Conservation (phyloP, 30 jellyfish, hydroid and myxozoan species). For the Catostylus mosaicus region DNA sequence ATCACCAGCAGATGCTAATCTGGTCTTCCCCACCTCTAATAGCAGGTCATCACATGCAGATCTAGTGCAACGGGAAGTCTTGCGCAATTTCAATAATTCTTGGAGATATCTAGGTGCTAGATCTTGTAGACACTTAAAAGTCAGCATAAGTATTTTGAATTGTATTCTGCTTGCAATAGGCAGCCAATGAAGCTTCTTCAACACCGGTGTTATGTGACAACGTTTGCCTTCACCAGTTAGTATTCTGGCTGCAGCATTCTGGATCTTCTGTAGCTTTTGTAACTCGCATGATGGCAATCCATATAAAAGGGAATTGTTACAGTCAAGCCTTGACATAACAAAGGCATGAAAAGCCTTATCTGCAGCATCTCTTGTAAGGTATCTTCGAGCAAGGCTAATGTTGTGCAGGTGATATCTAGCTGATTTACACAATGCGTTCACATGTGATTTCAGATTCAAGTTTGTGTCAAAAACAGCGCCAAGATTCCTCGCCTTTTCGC, state of each 20-base stretch:
- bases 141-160: not conserved
- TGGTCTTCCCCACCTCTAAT: no score
- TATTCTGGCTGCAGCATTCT: conserved; percentile 49
- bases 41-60: no score
- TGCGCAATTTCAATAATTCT: no score
- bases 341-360: no score
- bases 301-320: no score
- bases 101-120: no score
- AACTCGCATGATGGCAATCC: no score
- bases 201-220: conserved; percentile 63
- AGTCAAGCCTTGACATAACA: no score
- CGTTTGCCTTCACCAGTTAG: conserved; percentile 47
- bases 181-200: conserved; percentile 57
- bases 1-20: no score
- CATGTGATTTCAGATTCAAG: conserved; percentile 57
- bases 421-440: conserved; percentile 56
- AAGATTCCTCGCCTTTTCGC: conserved; percentile 59
- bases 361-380: conserved; percentile 60
- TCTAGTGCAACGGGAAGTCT: no score
- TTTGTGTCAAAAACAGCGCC: conserved; percentile 44
- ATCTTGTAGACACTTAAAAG: conserved; percentile 1
- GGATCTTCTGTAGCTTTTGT: conserved; percentile 35
- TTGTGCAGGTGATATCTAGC: conserved; percentile 68
- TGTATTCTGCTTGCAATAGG: conserved; percentile 33
- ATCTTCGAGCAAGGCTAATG: conserved; percentile 49